phyloP scores from a whole-genome alignment of 2,113 vertebrate species.

The Aix galericulata region DNA sequence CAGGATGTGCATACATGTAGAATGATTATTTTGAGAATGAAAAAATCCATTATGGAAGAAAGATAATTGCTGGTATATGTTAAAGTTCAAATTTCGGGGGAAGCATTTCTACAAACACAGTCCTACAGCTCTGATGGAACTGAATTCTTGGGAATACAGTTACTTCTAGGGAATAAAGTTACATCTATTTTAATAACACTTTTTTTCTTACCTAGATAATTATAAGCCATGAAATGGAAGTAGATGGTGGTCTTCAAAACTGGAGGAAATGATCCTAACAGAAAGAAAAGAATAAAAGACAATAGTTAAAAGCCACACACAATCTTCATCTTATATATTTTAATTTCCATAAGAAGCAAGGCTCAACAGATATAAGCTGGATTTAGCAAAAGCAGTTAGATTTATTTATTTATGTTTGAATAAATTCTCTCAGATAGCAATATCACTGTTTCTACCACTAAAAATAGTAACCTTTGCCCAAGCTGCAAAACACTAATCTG shows the following conservation, averaged over 20 bases:
- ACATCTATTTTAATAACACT: background rate
- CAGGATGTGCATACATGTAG: background rate
- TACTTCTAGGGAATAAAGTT: background rate
- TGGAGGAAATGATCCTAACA: background rate
- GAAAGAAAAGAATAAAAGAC: background rate
- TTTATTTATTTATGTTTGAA: background rate
- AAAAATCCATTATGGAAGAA: background rate
- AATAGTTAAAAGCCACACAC: accelerated
- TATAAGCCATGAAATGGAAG: background rate
- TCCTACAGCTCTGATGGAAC: background rate
- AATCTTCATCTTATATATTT: background rate
- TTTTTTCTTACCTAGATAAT: background rate
- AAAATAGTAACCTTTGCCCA: background rate
- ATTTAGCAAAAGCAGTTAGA: background rate
- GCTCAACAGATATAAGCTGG: background rate
- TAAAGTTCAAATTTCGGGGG: background rate
- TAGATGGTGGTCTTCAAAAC: background rate
- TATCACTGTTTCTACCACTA: background rate
- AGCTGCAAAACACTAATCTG: background rate
- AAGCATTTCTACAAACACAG: background rate
- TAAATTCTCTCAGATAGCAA: background rate
- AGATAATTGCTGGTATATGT: background rate
- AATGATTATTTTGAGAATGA: background rate
- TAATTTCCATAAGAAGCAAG: background rate
- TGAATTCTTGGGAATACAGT: background rate